A percentile compares a stretch with the other conserved stretches of the same genome.
These are phyloP conservation scores for Bubalus kerabau DNA, from an alignment of 2,113 vertebrate genomes.

Conservation along the genomic window DNA sequence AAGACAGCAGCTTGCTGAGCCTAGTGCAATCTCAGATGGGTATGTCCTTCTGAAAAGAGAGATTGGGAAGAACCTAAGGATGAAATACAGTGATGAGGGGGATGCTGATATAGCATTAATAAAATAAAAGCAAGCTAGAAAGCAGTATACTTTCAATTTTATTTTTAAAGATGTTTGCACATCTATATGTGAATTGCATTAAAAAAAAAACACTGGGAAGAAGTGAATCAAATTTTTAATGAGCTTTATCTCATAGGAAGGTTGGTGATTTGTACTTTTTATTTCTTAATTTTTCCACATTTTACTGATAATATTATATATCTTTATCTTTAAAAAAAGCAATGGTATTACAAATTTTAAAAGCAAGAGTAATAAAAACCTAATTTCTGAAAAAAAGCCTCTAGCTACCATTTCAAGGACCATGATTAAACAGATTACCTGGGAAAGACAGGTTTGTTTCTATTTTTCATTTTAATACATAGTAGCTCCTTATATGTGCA, in stretches of 20 bases:
- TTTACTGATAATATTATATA: background rate
- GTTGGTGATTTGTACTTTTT: background rate
- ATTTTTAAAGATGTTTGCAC: constrained; percentile 17
- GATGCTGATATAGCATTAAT: background rate
- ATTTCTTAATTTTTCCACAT: background rate
- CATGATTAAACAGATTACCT: background rate
- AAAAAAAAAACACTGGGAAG: background rate
- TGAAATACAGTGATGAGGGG: background rate
- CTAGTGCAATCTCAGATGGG: background rate
- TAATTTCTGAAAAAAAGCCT: background rate
- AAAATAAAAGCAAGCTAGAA: background rate
- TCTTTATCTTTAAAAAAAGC: background rate
- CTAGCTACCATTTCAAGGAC: background rate
- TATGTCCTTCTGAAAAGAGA: background rate
- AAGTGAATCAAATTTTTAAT: constrained; percentile 12
- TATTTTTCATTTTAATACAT: constrained; percentile 31
- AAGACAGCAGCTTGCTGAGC: background rate
- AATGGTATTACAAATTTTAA: background rate
- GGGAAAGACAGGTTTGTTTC: background rate
- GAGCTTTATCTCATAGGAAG: constrained; percentile 10
- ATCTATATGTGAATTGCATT: background rate
- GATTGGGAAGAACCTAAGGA: background rate
- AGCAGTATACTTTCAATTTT: background rate
- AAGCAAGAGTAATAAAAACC: background rate
- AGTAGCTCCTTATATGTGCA: background rate